These are phyloP conservation scores for Lamprologus lemairii DNA, from an alignment of 2,113 vertebrate genomes.

Conservation along the genomic window DNA sequence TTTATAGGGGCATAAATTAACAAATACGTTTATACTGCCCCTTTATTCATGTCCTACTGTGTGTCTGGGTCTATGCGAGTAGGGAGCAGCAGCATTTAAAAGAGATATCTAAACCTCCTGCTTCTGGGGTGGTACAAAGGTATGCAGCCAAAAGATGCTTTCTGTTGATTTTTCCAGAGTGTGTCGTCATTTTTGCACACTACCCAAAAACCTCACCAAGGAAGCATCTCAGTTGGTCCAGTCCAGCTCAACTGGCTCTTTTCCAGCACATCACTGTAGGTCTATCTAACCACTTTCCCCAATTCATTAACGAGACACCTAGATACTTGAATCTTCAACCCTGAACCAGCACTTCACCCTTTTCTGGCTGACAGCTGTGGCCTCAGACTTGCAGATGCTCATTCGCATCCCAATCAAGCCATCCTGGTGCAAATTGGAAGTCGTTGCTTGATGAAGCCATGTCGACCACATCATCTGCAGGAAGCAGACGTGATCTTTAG, in stretches of 20 bases:
- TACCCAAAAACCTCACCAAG: background rate
- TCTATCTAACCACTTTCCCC: background rate
- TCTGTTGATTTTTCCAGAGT: background rate
- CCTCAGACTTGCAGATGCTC: background rate
- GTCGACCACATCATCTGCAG: background rate
- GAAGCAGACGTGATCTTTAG: background rate
- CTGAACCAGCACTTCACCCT: background rate
- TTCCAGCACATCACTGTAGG: background rate
- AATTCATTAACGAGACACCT: background rate
- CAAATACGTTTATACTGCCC: background rate
- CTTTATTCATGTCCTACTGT: background rate
- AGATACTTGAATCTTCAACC: background rate
- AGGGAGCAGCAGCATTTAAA: background rate
- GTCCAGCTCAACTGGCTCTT: background rate
- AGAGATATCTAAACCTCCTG: background rate
- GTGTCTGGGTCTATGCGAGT: rapidly evolving
- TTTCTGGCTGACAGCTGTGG: background rate
- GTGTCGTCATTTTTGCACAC: background rate
- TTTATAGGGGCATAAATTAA: background rate
- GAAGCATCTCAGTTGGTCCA: background rate
- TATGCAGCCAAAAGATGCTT: background rate
- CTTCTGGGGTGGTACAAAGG: background rate
- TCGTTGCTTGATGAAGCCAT: background rate
- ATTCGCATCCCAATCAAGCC: background rate
- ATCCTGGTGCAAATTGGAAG: background rate